These are phyloP conservation scores for Hippopotamyrus pictus DNA, from an alignment of 2,797 vertebrate species.

Conservation along the genomic window DNA sequence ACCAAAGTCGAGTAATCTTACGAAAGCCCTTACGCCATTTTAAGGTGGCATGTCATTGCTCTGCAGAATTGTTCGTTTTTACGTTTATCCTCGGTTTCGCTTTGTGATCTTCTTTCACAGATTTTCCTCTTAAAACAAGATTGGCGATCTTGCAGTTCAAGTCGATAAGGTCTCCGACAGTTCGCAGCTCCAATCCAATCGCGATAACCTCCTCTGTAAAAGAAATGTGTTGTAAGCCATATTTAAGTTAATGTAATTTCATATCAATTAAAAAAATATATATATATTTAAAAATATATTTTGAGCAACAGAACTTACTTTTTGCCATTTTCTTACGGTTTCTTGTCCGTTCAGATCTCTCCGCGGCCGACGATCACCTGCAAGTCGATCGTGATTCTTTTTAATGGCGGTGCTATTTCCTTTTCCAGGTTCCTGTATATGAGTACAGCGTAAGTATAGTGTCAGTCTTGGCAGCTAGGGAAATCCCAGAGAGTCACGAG, in stretches of 20 bases:
- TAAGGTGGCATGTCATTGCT: background rate
- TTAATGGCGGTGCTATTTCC: background rate
- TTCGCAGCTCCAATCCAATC: background rate
- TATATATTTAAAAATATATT: background rate
- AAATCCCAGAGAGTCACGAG: background rate
- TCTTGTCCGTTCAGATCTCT: background rate
- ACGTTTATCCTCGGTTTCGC: background rate
- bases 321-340: background rate
- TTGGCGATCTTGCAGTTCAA: background rate
- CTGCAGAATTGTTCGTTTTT: background rate
- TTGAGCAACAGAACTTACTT: slow-evolving; percentile 5
- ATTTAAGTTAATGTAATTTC: background rate
- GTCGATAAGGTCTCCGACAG: background rate
- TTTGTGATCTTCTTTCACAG: background rate
- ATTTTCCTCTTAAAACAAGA: background rate
- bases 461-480: background rate
- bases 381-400: background rate
- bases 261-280: background rate
- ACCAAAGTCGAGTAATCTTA: background rate
- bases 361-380: background rate
- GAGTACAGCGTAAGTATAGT: background rate
- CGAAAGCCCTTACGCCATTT: background rate
- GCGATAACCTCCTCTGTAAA: background rate
- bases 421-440: background rate
- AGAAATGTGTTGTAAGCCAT: background rate